Percentiles rank a stretch among this genome's conserved stretches.
phyloP scores from a whole-genome alignment of 2,797 vertebrate species.

The Pseudotriccus pelzelni region DNA sequence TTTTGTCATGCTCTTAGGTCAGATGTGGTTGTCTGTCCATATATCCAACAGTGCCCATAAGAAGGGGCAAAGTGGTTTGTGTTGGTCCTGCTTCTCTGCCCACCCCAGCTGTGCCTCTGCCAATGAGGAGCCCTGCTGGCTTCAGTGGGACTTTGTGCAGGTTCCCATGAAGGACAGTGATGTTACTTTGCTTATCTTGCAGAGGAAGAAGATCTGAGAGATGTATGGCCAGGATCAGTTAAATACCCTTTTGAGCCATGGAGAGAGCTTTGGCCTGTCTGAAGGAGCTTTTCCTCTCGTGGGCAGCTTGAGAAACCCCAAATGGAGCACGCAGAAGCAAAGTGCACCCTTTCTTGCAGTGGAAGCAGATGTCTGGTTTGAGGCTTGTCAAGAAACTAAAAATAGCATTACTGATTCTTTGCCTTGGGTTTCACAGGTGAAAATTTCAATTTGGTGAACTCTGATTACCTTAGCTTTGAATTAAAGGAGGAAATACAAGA shows the following conservation, averaged over 20 bases:
- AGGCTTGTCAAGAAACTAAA: background rate
- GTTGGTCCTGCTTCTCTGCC: background rate
- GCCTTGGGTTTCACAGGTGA: background rate
- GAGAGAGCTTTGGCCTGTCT: background rate
- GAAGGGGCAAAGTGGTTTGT: background rate
- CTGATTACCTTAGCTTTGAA: background rate
- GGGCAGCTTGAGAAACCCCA: background rate
- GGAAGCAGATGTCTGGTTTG: background rate
- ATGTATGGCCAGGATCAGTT: background rate
- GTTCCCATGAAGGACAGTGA: rapidly evolving
- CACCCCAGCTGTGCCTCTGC: background rate
- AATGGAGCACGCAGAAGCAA: background rate
- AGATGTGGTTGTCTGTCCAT: rapidly evolving
- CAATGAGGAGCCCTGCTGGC: rapidly evolving
- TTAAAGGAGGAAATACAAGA: background rate
- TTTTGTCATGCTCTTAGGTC: background rate
- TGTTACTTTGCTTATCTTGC: background rate
- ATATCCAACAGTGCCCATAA: rapidly evolving
- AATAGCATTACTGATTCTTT: background rate
- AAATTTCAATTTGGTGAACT: background rate
- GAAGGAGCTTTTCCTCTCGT: background rate
- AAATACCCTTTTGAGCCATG: background rate
- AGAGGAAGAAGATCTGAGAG: rapidly evolving
- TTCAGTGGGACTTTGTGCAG: background rate
- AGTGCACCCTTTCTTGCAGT: background rate